Percentiles rank a stretch among this genome's conserved stretches.
Conservation (phyloP, 2,888 invertebrate genomes). For the Clunio marinus region DNA sequence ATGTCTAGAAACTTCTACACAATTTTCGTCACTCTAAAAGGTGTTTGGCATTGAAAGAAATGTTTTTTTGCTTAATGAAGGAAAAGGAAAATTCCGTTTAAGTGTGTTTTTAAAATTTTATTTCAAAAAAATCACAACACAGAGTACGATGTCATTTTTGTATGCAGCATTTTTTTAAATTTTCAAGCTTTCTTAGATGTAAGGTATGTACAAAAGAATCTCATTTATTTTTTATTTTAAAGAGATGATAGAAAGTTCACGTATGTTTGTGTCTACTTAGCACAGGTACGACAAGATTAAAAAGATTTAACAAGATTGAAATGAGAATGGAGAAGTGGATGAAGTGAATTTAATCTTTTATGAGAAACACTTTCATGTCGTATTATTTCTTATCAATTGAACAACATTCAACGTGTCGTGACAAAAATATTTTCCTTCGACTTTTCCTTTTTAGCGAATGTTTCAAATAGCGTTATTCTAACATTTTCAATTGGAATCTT, state of each 20-base stretch:
- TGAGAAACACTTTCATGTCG: too few species aligned
- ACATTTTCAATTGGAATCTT: too few species aligned
- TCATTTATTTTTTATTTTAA: neutral
- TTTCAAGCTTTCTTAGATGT: neutral
- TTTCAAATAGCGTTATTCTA: too few species aligned
- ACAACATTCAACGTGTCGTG: too few species aligned
- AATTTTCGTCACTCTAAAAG: slow-evolving; percentile 3
- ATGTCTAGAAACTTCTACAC: neutral
- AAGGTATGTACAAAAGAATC: slow-evolving; percentile 8
- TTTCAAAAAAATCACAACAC: slow-evolving; percentile 35
- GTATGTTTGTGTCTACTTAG: slow-evolving; percentile 9
- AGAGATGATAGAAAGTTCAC: slow-evolving; percentile 21
- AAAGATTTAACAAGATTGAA: neutral
- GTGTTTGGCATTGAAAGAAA: neutral
- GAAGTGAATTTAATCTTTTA: too few species aligned
- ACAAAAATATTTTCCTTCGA: too few species aligned
- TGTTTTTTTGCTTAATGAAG: neutral
- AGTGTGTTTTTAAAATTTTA: neutral
- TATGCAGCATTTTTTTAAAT: slow-evolving; percentile 23
- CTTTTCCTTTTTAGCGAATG: too few species aligned
- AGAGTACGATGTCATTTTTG: slow-evolving; percentile 35
- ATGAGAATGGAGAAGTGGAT: too few species aligned
- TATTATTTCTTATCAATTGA: too few species aligned
- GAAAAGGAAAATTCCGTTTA: neutral
- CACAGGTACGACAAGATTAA: slow-evolving; percentile 36